Conservation (phyloP, 1,140 invertebrate species). For the Drosophila athabasca region DNA sequence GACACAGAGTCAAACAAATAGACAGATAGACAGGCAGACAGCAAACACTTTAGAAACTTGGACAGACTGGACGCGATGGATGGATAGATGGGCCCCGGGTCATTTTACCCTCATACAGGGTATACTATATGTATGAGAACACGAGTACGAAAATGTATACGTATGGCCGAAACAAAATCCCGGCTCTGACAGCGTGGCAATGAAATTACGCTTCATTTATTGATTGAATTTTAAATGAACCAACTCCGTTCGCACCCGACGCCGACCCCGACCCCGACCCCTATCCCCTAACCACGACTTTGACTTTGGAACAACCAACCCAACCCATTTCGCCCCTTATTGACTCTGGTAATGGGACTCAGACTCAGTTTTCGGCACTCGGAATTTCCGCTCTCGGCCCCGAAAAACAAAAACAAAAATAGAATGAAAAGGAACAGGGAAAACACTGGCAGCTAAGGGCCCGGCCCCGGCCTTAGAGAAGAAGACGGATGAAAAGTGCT, state of each 20-base stretch:
- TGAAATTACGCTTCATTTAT: slow-evolving; percentile 75
- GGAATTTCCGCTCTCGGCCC: slow-evolving; percentile 58
- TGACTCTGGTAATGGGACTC: slow-evolving; percentile 69
- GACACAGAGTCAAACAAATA: slow-evolving; percentile 9
- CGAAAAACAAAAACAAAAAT: slow-evolving; percentile 32
- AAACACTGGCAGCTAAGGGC: neutral
- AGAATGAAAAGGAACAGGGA: slow-evolving; percentile 7
- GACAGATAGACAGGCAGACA: slow-evolving; percentile 22
- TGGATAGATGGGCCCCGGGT: slow-evolving; percentile 32
- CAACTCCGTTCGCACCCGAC: slow-evolving; percentile 5
- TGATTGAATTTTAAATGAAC: slow-evolving; percentile 77
- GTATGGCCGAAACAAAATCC: slow-evolving; percentile 39
- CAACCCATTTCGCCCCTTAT: slow-evolving; percentile 23
- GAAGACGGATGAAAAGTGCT: slow-evolving; percentile 14
- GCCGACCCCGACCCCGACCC: neutral
- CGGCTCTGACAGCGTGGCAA: slow-evolving; percentile 49
- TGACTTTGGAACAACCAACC: slow-evolving; percentile 20
- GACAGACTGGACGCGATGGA: slow-evolving; percentile 13
- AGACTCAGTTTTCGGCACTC: slow-evolving; percentile 41
- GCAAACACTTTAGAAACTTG: slow-evolving; percentile 41
- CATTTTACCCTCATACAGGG: slow-evolving; percentile 23
- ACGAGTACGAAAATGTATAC: neutral
- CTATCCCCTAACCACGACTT: slow-evolving; percentile 8
- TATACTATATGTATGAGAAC: slow-evolving; percentile 1
- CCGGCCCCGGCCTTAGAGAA: neutral